Evolutionary conservation across 2,113 vertebrate genomes (phyloP).

Genomic region (Myrmecobius fasciatus): DNA sequence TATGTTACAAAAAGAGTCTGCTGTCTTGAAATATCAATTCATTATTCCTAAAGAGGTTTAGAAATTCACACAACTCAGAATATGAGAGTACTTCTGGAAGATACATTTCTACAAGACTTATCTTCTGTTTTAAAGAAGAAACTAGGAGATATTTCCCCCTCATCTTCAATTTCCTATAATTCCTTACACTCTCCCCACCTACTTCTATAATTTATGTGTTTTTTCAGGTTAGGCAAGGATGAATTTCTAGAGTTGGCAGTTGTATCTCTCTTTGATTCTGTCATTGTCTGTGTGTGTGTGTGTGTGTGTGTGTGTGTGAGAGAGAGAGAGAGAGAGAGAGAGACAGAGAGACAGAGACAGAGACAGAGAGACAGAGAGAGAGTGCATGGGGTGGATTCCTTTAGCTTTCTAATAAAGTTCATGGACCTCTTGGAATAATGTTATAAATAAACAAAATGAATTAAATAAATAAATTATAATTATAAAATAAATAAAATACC

Average conservation of each 20-base stretch:
- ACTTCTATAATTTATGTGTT: neutral
- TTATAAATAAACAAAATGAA: too few species aligned
- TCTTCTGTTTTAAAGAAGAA: neutral
- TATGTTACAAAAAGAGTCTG: neutral
- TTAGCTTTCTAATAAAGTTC: neutral
- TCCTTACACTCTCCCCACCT: neutral
- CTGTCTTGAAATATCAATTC: neutral
- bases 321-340: too few species aligned
- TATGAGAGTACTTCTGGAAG: neutral
- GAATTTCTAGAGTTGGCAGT: neutral
- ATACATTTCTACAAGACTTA: neutral
- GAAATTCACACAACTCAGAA: neutral
- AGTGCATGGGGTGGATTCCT: neutral
- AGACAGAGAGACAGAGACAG: too few species aligned
- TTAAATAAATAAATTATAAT: too few species aligned
- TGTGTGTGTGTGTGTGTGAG: too few species aligned
- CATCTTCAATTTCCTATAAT: neutral
- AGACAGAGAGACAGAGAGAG: too few species aligned
- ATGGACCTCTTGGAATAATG: neutral
- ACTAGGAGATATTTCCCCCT: neutral
- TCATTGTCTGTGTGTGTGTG: too few species aligned
- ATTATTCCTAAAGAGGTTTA: neutral
- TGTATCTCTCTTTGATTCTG: too few species aligned
- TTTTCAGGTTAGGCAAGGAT: neutral
- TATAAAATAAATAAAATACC: too few species aligned